Percentiles rank a stretch among this genome's conserved stretches.
These are phyloP conservation scores for Okapia johnstoni DNA, from an alignment of 2,113 vertebrate genomes.

Conservation along the genomic window DNA sequence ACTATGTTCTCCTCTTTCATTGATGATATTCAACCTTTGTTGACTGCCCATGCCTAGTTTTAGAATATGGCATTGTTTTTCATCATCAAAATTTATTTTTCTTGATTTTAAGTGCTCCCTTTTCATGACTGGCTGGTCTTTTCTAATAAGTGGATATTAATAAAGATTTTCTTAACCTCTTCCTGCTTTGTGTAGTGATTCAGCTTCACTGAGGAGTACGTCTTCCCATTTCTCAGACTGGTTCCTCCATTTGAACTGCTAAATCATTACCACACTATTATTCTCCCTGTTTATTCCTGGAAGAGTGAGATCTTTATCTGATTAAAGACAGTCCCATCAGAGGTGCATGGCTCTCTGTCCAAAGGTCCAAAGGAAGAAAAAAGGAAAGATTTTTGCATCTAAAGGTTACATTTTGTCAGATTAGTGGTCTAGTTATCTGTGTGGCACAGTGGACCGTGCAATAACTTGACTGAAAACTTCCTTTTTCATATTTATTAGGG, in stretches of 20 bases:
- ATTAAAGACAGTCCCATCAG: background rate
- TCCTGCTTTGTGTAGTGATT: background rate
- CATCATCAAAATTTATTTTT: background rate
- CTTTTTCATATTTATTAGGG: background rate
- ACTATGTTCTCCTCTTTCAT: background rate
- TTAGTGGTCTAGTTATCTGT: too few species aligned
- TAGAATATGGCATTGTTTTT: background rate
- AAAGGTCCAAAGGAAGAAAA: background rate
- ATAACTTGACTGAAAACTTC: background rate
- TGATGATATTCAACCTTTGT: background rate
- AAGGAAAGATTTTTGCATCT: background rate
- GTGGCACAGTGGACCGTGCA: background rate
- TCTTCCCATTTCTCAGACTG: background rate
- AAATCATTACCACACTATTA: background rate
- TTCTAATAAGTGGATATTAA: background rate
- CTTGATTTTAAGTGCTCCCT: background rate
- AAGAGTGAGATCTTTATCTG: background rate
- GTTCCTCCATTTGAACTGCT: background rate
- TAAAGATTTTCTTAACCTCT: background rate
- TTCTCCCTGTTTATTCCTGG: background rate
- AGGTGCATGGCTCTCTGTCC: background rate
- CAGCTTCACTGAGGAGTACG: background rate
- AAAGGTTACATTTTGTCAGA: background rate
- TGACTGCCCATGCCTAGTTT: background rate
- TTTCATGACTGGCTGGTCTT: background rate